phyloP scores from a whole-genome alignment of 2,888 invertebrate species.

The Argyra leucocephala region DNA sequence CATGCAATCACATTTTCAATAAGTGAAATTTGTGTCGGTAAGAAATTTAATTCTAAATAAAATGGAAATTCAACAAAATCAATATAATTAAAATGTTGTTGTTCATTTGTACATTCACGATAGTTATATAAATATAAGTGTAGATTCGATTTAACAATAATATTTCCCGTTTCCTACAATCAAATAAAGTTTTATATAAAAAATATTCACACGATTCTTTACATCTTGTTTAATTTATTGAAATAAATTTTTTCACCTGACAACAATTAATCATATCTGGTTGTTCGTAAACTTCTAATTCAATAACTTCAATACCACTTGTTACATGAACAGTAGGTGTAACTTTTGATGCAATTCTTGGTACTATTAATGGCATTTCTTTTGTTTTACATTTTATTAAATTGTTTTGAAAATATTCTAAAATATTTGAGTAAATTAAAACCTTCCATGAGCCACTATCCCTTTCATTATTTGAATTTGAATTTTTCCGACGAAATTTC shows the following conservation, averaged over 20 bases:
- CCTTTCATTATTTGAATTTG: background rate
- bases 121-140: constrained; percentile 50
- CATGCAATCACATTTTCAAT: constrained; percentile 61
- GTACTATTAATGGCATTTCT: constrained; percentile 47
- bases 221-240: constrained; percentile 22
- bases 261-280: constrained; percentile 56
- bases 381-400: background rate
- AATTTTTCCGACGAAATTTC: too few relatives aligned
- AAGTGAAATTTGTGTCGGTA: constrained; percentile 50
- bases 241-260: constrained; percentile 45
- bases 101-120: constrained; percentile 56
- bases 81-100: constrained; percentile 56
- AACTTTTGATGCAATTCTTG: constrained; percentile 63
- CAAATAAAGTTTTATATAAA: background rate
- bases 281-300: constrained; percentile 53
- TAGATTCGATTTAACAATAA: constrained; percentile 38
- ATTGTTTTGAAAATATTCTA: background rate
- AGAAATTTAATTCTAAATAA: constrained; percentile 54
- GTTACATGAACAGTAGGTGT: constrained; percentile 59
- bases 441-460: too few relatives aligned
- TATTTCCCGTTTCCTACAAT: constrained; percentile 35
- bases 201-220: background rate
- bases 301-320: constrained; percentile 62
- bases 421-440: background rate
- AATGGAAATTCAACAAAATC: constrained; percentile 61